Evolutionary conservation across 2,888 invertebrate genomes (phyloP).

Genomic region (Sarcophaga rosellei): DNA sequence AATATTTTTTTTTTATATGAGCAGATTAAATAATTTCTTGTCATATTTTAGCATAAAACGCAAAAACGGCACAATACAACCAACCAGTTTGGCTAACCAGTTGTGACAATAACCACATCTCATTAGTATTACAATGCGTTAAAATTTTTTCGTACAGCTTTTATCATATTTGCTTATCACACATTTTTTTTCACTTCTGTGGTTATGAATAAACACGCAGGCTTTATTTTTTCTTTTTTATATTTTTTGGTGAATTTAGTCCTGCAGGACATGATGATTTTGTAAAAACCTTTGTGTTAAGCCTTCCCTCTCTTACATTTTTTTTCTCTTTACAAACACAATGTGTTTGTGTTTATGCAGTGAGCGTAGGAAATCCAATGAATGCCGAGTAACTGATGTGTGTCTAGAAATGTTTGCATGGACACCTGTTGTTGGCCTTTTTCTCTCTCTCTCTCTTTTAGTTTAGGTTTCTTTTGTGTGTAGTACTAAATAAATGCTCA

Average conservation of each 20-base stretch:
- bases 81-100: too few relatives aligned
- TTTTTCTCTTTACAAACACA: neutral
- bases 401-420: constrained; percentile 39
- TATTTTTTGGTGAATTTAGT: neutral
- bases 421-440: constrained; percentile 49
- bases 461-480: too few relatives aligned
- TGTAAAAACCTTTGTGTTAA: too few relatives aligned
- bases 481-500: too few relatives aligned
- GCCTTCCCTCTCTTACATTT: neutral
- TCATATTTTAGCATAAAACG: too few relatives aligned
- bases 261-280: neutral
- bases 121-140: neutral
- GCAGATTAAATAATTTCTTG: too few relatives aligned
- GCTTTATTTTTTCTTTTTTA: too few relatives aligned
- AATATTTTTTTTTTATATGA: too few relatives aligned
- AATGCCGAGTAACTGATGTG: constrained; percentile 40
- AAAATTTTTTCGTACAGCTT: neutral
- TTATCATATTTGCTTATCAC: neutral
- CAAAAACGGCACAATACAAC: too few relatives aligned
- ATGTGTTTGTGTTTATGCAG: neutral
- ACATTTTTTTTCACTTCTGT: neutral
- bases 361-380: constrained; percentile 42
- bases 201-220: neutral
- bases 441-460: too few relatives aligned
- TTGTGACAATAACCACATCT: neutral